Evolutionary conservation across 1,140 invertebrate species (phyloP), one percentile per base, ranked within the genome.

Genomic region (Calephelis virginiensis): DNA sequence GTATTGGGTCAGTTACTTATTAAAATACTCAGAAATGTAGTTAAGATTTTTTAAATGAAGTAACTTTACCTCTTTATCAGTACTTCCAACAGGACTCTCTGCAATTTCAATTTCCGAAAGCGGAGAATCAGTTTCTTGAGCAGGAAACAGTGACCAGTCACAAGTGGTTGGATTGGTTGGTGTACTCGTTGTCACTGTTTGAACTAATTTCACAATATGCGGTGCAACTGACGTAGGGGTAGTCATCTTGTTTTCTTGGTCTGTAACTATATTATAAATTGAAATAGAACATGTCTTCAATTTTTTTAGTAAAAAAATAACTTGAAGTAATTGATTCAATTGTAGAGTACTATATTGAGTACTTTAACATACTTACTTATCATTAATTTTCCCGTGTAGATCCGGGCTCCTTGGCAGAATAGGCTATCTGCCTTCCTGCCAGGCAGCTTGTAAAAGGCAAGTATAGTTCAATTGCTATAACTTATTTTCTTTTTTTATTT

Each of bases 21-120:
- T 28, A 28, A 28, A 4, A 28, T 28, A 4, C 5, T 28, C 3
- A 28, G 28, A 4, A 28, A 28, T 28, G 2, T 28, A 28, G 1
- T 28, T 28, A 28, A 28, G 28, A 28, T 4, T 1, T 28, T 28
- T 28, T 28, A 1, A 28, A 28, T 28, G 3, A 28, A 28, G 28
- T 28, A 28, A 28, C 0, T 28, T 38, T 77, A 87, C 86, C 75
- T 90, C 85, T 65, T 81, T 85, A 53, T 78, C 76, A 11, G 78
- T 77, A 60, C 73, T 85, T 56, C 81, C 77, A 10, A 83, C 83
- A 13, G 90, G 82, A 68, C 84, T 91, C 12, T 85, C 88, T 7
- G 77, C 74, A 38, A 76, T 86, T 72, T 92, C 85, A 40, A 92
- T 92, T 70, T 91, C 90, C 13, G 90, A 92, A 9, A 92, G 73